Base-by-base conservation (phyloP, 2,113 vertebrate species). In the Ornithorhynchus anatinus region DNA sequence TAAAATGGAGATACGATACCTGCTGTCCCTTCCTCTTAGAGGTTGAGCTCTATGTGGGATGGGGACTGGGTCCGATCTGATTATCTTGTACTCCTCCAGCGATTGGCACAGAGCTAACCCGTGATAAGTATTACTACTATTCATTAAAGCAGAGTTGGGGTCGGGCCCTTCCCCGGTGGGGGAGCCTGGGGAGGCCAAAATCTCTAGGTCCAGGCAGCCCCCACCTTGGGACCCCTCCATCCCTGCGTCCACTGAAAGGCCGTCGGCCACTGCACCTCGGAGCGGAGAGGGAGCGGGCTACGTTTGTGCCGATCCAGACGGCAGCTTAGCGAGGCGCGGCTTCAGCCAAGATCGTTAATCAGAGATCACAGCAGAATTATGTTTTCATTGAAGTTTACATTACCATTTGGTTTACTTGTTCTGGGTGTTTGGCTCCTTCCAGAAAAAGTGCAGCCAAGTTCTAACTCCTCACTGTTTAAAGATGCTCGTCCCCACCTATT, bases 361-460 rank as follows among this genome's bases (percentile, higher is more conserved):
- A 64, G 15, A 69, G 31, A 50, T 17, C 22, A 68, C 59, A 39
- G 52, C 13, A 59, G 67, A 72, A 69, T 72, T 17, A 54, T 15
- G 2, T 72, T 67, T 75, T 48, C 57, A 53, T 35, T 72, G 43
- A 63, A 27, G 60, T 78, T 79, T 43, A 13, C 8, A 36, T 57
- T 62, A 29, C 61, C 25, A 5, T 57, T 86, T 72, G 54, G 33
- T 82, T 85, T 67, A 16, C 51, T 51, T 58, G 47, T 1, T 66
- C 68, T 69, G 79, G 43, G 62, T 80, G 38, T 57, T 79, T 86
- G 78, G 72, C 67, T 82, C 70, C 35, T 22, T 73, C 84, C 42
- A 2, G 37, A 70, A 56, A 13, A 57, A 82, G 52, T 16, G 60
- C 60, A 79, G 80, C 80, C 80, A 86, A 74, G 66, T 62, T 80